These are phyloP conservation scores for Ictalurus furcatus DNA, from an alignment of 2,113 vertebrate genomes.

Conservation along the genomic window DNA sequence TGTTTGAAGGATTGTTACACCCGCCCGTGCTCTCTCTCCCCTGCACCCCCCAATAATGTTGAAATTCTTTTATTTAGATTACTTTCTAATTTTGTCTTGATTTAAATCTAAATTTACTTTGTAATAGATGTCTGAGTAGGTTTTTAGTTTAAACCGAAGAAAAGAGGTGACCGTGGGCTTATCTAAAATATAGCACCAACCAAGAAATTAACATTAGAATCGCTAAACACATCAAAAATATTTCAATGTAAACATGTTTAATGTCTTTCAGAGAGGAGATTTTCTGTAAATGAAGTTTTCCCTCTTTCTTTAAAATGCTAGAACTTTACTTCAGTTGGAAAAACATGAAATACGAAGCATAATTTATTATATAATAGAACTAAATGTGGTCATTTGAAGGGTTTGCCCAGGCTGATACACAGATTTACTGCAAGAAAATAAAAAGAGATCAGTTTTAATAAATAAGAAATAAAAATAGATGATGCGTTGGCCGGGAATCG, in stretches of 20 bases:
- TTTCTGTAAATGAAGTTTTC: not conserved
- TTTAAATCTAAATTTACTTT: not conserved
- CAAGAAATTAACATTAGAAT: too few relatives aligned
- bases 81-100: not conserved
- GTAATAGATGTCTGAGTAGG: not conserved
- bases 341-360: not conserved
- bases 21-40: too few relatives aligned
- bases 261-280: not conserved
- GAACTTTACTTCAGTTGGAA: not conserved
- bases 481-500: conserved; percentile 65
- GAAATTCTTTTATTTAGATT: not conserved
- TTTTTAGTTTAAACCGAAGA: not conserved
- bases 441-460: not conserved
- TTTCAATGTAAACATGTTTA: not conserved
- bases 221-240: not conserved
- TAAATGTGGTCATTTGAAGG: not conserved
- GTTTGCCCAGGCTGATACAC: not conserved
- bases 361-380: not conserved
- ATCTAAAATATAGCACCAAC: not conserved
- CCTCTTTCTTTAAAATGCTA: not conserved
- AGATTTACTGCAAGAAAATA: too few relatives aligned
- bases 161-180: too few relatives aligned
- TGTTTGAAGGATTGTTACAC: too few relatives aligned
- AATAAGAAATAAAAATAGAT: not conserved
- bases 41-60: not conserved